A percentile compares a stretch with the other conserved stretches of the same genome.
Conservation (phyloP, 2,888 invertebrate species). For the Gari tellinella region DNA sequence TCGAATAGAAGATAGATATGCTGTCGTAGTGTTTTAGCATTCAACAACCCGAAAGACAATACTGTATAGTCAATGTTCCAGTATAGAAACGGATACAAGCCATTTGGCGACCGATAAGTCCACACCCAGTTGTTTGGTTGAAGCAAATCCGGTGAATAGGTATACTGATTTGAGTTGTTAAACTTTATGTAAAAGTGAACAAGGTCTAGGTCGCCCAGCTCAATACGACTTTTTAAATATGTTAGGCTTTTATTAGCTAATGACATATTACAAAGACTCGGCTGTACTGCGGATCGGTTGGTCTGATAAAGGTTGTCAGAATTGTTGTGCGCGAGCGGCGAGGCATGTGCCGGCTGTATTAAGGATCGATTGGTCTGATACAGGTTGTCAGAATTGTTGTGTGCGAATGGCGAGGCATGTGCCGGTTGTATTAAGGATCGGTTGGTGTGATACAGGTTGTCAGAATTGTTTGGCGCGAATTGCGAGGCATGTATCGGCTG, state of each 20-base stretch:
- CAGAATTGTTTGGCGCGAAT: too few relatives aligned
- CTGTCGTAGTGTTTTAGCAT: constrained; percentile 27
- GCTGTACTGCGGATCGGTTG: too few relatives aligned
- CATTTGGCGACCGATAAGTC: constrained; percentile 33
- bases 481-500: too few relatives aligned
- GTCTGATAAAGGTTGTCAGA: too few relatives aligned
- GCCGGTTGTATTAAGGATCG: too few relatives aligned
- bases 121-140: constrained; percentile 38
- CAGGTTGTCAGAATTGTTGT: too few relatives aligned
- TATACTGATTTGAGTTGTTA: not conserved
- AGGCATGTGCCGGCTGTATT: too few relatives aligned
- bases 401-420: too few relatives aligned
- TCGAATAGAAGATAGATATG: constrained; percentile 5
- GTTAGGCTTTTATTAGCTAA: constrained; percentile 7
- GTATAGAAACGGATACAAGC: constrained; percentile 32
- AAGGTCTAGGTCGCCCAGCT: constrained; percentile 18
- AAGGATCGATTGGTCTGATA: too few relatives aligned
- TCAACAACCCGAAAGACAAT: constrained; percentile 42
- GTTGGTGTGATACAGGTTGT: too few relatives aligned
- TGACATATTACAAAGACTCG: not conserved
- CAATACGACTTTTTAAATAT: constrained; percentile 25
- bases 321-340: too few relatives aligned
- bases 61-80: constrained; percentile 43
- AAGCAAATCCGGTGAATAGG: constrained; percentile 16
- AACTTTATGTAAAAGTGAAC: constrained; percentile 23